These are phyloP conservation scores for human DNA, from an alignment of 2,113 vertebrate genomes.

Conservation along the genomic window GRCh38 chr13:77144001-77144500, in stretches of 20 bases:
- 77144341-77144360: neutral
- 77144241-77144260: neutral
- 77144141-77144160: rapidly evolving
- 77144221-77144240: neutral
- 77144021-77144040: neutral
- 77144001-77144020: neutral
- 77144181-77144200: neutral
- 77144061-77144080: neutral
- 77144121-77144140: neutral
- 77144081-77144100: neutral
- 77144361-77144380: neutral
- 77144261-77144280: neutral
- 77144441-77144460: constrained; percentile 99
- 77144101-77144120: neutral
- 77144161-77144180: neutral
- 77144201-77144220: neutral
- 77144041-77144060: neutral
- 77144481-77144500: constrained; percentile 97
- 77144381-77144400: constrained; percentile 16
- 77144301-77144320: neutral
- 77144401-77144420: neutral
- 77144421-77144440: neutral
- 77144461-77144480: constrained; percentile 98
- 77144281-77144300: neutral
- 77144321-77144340: neutral